Percentiles rank a stretch among this genome's conserved stretches.
phyloP scores from a whole-genome alignment of 2,797 vertebrate species.

The Neolamprologus multifasciatus region DNA sequence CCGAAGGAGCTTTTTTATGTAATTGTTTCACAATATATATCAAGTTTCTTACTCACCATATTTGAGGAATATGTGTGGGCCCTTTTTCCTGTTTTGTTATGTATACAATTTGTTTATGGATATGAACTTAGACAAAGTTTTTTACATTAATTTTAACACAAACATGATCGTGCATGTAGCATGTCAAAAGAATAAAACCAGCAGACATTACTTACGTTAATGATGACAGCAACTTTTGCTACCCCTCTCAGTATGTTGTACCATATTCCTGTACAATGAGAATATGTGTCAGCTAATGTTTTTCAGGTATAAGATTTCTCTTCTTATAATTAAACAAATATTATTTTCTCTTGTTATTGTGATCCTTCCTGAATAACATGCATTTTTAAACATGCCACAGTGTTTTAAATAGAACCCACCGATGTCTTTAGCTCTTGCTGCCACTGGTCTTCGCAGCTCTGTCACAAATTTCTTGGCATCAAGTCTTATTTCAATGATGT shows the following conservation, averaged over 20 bases:
- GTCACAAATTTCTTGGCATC: constrained; percentile 96
- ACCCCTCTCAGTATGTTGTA: constrained; percentile 94
- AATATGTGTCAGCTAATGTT: not conserved
- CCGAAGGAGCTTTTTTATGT: too few species aligned
- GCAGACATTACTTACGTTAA: constrained; percentile 83
- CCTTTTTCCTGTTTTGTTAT: not conserved
- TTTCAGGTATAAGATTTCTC: not conserved
- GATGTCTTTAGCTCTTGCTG: constrained; percentile 93
- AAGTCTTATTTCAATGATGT: constrained; percentile 97
- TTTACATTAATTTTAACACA: not conserved
- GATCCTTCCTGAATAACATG: not conserved
- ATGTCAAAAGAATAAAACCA: not conserved
- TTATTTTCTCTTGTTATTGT: not conserved
- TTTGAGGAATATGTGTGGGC: not conserved
- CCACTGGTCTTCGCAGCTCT: constrained; percentile 90
- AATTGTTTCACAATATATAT: not conserved
- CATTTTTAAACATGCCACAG: not conserved
- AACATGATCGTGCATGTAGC: not conserved
- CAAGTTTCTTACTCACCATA: not conserved
- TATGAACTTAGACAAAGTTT: not conserved
- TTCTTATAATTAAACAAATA: not conserved
- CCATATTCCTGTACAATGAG: constrained; percentile 86
- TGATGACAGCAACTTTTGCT: constrained; percentile 94
- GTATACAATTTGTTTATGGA: not conserved
- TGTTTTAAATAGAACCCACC: constrained; percentile 69